Base-by-base conservation (phyloP, 2,888 invertebrate genomes). In the Monochamus alternatus region DNA sequence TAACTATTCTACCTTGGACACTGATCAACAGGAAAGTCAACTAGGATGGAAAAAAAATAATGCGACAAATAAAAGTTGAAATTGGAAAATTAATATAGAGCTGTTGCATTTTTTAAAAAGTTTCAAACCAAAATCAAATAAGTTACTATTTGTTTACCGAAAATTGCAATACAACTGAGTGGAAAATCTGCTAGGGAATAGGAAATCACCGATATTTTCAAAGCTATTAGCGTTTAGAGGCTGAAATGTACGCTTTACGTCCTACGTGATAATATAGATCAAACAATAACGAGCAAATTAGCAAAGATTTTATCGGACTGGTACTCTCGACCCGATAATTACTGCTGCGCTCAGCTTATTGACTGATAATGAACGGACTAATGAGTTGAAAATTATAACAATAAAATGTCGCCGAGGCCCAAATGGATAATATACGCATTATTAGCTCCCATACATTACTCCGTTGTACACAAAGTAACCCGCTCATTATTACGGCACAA, bases 341-440 rank as follows among this genome's bases (percentile, higher is more conserved):
- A 75, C 67, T 38, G 38, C 58, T 52, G 58, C 64, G 62, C 70
- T 68, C 60, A 65, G 44, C 67, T 58, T 51, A 73, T 69, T 62
- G 73, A 59, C 70, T 64, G 63, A 68, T 69, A 73, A 76, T 68
- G 64, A 32, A 68, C 44, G 51, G 70, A 69, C 63, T 78, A 74
- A 74, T 68, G 73, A 78, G 75, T 71, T 73, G 78, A 75, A 79
- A 78, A 75, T 78, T 75, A 77, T 78, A 63, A 68, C 55, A 43
- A 68, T 68, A 14, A 59, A 68, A 38, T 44, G 58, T 68, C 59
- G 22, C 30, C 44, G n/a, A 59, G 30, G 58, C 8, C 68, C 55
- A 14, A 58, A 14, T 22, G 52, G 43, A 68, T 55, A 52, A 9
- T 12, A 22, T 59, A 55, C 55, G 68, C 68, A 55, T 55, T 66